phyloP scores from a whole-genome alignment of 2,113 vertebrate species.

The Phyllostomus discolor region DNA sequence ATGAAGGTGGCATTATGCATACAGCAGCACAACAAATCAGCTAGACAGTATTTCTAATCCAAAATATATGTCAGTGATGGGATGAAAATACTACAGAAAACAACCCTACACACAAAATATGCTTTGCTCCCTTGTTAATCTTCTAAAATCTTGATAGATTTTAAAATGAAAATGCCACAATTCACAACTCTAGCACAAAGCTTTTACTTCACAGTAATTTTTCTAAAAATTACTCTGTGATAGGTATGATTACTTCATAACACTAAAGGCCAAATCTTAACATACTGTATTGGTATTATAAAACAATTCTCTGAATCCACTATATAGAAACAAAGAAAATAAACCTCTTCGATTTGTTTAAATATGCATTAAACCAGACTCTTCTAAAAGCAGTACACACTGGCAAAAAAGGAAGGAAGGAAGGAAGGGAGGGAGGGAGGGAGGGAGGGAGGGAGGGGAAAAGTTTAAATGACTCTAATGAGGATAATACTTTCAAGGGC shows the following conservation, averaged over 20 bases:
- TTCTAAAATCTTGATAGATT: neutral
- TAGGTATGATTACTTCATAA: neutral
- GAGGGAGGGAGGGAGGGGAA: no score
- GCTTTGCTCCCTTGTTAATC: neutral
- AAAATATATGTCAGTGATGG: constrained; percentile 25
- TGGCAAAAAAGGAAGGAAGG: neutral
- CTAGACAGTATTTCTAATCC: neutral
- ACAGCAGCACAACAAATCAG: neutral
- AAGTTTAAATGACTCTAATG: neutral
- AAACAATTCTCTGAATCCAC: constrained; percentile 7
- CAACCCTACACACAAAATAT: neutral
- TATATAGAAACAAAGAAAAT: constrained; percentile 30
- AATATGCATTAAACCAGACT: constrained; percentile 16
- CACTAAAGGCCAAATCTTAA: neutral
- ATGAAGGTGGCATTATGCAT: neutral
- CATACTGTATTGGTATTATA: neutral
- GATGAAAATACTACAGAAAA: neutral
- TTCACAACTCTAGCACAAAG: neutral
- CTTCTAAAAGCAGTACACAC: neutral
- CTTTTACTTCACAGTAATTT: neutral
- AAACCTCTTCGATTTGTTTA: neutral
- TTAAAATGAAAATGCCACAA: neutral
- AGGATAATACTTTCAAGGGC: neutral
- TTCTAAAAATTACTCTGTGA: neutral
- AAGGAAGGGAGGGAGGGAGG: no score